These are phyloP conservation scores for Acholoe squamosa DNA, from an alignment of 2,888 invertebrate species.

Conservation along the genomic window DNA sequence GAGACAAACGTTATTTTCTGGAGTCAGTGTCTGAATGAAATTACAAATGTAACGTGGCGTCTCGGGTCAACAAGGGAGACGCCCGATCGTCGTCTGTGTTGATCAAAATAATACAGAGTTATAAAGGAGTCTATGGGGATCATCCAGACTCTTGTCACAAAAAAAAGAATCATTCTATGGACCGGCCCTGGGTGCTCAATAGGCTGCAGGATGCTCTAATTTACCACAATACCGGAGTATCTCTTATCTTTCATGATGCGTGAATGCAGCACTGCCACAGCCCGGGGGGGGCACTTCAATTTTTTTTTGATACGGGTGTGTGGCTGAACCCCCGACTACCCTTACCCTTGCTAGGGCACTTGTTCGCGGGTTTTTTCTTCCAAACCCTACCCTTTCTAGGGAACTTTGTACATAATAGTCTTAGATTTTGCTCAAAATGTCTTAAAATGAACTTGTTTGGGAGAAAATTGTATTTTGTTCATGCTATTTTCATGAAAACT, in stretches of 20 bases:
- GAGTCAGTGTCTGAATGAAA: neutral
- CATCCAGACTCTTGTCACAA: neutral
- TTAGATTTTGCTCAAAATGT: no score
- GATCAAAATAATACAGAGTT: neutral
- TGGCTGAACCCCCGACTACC: no score
- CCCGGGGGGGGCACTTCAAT: neutral
- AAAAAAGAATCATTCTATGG: neutral
- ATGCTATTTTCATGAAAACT: no score
- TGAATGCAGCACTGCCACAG: neutral
- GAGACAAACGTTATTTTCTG: conserved; percentile 18
- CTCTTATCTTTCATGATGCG: no score
- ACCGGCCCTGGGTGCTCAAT: neutral
- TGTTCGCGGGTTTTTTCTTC: no score
- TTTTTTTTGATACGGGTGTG: no score
- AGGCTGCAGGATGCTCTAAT: neutral
- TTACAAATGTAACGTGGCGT: conserved; percentile 5
- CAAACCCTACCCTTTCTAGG: no score
- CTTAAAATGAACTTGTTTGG: no score
- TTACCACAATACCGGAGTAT: neutral
- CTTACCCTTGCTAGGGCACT: no score
- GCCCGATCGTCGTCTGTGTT: neutral
- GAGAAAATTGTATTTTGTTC: no score
- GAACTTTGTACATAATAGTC: no score
- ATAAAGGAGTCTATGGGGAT: neutral
- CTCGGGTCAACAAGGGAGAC: neutral